Conservation (phyloP, 2,797 vertebrate species). For the Sciurus vulgaris region DNA sequence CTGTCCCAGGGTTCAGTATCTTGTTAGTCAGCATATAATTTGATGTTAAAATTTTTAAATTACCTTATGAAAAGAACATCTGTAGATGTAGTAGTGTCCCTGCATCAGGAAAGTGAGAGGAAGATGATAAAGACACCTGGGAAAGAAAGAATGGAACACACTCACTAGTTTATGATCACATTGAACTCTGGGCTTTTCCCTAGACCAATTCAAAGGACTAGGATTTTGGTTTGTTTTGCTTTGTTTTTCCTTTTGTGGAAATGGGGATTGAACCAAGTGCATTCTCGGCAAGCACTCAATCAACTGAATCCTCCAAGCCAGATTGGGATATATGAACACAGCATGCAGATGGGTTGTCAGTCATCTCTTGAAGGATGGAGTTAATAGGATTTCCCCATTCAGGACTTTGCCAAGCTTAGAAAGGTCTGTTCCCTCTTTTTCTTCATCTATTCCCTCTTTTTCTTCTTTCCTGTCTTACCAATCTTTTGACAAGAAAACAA, state of each 20-base stretch:
- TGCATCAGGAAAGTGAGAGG: neutral
- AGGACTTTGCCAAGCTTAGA: neutral
- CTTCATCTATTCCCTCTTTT: slow-evolving; percentile 84
- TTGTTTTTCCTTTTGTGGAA: no score
- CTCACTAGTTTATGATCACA: neutral
- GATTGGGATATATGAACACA: neutral
- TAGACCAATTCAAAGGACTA: neutral
- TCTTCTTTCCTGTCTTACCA: slow-evolving; percentile 58
- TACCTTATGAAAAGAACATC: neutral
- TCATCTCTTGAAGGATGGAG: neutral
- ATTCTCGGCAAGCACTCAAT: no score
- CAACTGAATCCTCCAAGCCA: no score
- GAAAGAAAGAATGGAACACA: neutral
- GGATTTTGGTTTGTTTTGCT: no score
- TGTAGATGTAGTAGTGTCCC: neutral
- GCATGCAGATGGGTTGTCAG: neutral
- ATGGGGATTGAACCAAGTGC: no score
- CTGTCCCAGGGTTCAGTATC: neutral
- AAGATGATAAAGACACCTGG: neutral
- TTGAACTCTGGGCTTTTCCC: neutral
- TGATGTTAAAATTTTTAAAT: neutral
- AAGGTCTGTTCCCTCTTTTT: slow-evolving; percentile 83
- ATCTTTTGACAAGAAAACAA: no score
- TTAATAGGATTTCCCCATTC: neutral
- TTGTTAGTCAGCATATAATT: neutral